phyloP scores from a whole-genome alignment of 2,113 vertebrate genomes.

The Haplotaxodon microlepis region DNA sequence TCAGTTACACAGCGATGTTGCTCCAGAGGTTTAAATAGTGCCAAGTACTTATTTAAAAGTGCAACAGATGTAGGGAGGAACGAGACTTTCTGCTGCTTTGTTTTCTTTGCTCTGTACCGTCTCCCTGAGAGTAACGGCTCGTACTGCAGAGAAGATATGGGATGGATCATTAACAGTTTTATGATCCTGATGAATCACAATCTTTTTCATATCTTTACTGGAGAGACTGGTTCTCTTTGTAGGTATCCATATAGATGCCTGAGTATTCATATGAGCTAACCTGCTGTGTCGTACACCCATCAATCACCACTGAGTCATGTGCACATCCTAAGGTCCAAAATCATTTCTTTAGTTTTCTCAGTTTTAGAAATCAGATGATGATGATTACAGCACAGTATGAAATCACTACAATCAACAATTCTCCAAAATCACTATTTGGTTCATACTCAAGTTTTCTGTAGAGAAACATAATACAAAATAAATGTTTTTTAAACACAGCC shows the following conservation, averaged over 20 bases:
- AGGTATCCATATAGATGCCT: not conserved
- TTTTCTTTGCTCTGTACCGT: not conserved
- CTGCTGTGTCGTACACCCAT: not conserved
- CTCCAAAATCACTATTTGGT: not conserved
- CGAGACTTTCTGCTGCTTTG: not conserved
- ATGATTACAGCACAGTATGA: fast-evolving
- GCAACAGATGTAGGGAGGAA: fast-evolving
- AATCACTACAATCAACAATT: not conserved
- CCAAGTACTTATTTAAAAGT: fast-evolving
- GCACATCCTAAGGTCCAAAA: not conserved
- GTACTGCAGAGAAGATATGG: not conserved
- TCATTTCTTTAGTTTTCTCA: not conserved
- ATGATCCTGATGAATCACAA: not conserved
- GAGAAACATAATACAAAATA: not conserved
- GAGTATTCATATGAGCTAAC: not conserved
- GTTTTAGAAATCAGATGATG: not conserved
- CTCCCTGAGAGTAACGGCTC: not conserved
- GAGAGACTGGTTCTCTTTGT: not conserved
- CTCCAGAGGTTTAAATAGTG: not conserved
- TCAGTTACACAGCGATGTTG: not conserved
- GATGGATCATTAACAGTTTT: fast-evolving
- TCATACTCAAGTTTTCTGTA: not conserved
- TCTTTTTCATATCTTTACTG: not conserved
- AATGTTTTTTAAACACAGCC: not conserved
- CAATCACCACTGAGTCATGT: not conserved